These are phyloP conservation scores for Oceanodroma leucorhoa DNA, from an alignment of 2,797 vertebrate genomes.

Conservation along the genomic window DNA sequence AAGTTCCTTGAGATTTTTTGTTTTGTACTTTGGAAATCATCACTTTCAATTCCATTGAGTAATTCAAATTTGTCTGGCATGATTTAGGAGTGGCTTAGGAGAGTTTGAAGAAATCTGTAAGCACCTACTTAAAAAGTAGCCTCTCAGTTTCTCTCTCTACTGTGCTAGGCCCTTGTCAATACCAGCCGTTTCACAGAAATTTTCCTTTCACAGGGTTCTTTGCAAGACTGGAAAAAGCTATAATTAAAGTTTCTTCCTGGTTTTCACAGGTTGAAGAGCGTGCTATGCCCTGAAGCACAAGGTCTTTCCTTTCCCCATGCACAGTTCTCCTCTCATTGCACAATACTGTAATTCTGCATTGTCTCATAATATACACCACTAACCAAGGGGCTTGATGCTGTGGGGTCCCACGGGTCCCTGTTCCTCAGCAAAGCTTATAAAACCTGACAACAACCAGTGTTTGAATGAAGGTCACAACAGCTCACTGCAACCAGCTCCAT, in stretches of 20 bases:
- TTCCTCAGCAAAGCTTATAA: neutral
- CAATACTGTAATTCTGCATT: neutral
- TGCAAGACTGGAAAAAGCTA: neutral
- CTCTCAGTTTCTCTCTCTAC: neutral
- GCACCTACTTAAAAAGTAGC: neutral
- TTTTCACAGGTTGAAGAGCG: neutral
- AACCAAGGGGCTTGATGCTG: neutral
- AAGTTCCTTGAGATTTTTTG: neutral
- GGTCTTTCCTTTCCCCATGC: neutral
- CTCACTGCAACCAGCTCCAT: neutral
- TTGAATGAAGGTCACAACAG: neutral
- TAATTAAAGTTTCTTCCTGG: neutral
- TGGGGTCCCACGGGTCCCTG: neutral
- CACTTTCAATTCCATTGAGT: neutral
- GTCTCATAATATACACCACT: neutral
- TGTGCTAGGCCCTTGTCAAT: neutral
- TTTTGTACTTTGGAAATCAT: neutral
- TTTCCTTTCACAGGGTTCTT: neutral
- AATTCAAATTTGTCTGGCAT: neutral
- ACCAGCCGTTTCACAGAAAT: neutral
- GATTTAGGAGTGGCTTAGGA: neutral
- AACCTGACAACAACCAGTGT: neutral
- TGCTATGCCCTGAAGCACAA: neutral
- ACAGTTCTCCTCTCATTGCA: neutral
- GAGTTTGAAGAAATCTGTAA: neutral